Percentiles rank a stretch among this genome's conserved stretches.
Evolutionary conservation across 2,113 vertebrate genomes (phyloP).

Genomic region (Ctenomys sociabilis): DNA sequence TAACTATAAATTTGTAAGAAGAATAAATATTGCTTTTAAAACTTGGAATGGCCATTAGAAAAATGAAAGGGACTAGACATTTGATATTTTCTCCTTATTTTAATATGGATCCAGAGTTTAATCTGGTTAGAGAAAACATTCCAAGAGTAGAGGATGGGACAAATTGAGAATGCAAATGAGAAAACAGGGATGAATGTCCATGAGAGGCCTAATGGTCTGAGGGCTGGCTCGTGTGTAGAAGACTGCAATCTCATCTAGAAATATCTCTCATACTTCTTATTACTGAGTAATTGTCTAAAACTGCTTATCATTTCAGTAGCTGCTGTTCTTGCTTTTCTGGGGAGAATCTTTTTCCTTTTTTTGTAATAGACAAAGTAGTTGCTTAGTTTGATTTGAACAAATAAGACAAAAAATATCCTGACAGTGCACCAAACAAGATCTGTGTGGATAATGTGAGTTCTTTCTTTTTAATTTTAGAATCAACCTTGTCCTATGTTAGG

Average conservation of each 20-base stretch:
- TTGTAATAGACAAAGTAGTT: constrained; percentile 18
- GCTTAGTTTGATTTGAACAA: constrained; percentile 57
- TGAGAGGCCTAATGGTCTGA: neutral
- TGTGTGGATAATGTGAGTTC: constrained; percentile 87
- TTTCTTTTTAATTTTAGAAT: constrained; percentile 90
- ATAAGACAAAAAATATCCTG: constrained; percentile 64
- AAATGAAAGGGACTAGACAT: neutral
- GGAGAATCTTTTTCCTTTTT: constrained; percentile 33
- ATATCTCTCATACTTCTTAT: neutral
- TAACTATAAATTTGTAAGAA: neutral
- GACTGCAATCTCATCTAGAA: neutral
- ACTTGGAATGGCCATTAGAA: neutral
- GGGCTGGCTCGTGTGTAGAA: neutral
- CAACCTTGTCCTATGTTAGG: constrained; percentile 92
- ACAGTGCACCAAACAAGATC: constrained; percentile 75
- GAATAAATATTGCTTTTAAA: constrained; percentile 8
- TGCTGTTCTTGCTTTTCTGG: constrained; percentile 30
- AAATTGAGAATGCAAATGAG: neutral
- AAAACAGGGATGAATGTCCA: constrained; percentile 44
- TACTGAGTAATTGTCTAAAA: constrained; percentile 24
- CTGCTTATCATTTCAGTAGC: neutral
- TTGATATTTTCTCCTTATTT: neutral
- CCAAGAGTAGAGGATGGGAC: neutral
- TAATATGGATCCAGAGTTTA: neutral
- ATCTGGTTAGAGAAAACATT: constrained; percentile 23